Evolutionary conservation across 2,888 invertebrate genomes (phyloP).

Genomic region (Drosophila niveifrons): DNA sequence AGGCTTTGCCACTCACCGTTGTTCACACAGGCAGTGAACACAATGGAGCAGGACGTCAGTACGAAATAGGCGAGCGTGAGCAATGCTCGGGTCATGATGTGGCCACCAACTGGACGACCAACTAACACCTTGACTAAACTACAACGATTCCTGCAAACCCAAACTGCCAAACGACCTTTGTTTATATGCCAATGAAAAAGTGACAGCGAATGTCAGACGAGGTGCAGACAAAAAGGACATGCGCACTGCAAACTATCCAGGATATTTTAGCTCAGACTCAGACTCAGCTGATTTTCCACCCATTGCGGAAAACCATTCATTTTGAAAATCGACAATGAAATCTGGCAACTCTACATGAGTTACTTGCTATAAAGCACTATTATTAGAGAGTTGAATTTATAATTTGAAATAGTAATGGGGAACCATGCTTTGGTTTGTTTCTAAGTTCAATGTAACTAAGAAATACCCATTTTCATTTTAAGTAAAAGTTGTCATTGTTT

Average conservation of each 20-base stretch:
- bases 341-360: too few species aligned
- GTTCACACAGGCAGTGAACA: conserved; percentile 71
- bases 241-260: conserved; percentile 44
- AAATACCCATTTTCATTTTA: too few species aligned
- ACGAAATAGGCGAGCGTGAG: conserved; percentile 64
- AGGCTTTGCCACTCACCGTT: conserved; percentile 48
- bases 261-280: not conserved
- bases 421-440: too few species aligned
- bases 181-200: conserved; percentile 46
- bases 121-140: conserved; percentile 18
- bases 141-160: not conserved
- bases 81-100: conserved; percentile 55
- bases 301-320: not conserved
- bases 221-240: conserved; percentile 37
- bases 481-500: too few species aligned
- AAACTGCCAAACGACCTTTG: conserved; percentile 34
- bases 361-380: too few species aligned
- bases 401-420: too few species aligned
- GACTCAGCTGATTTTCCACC: not conserved
- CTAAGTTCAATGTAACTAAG: too few species aligned
- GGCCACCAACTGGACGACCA: conserved; percentile 40
- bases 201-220: conserved; percentile 46
- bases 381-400: too few species aligned
- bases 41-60: conserved; percentile 64
- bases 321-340: not conserved